Evolutionary conservation across 2,888 invertebrate species (phyloP).

Genomic region (Fabriciana adippe): DNA sequence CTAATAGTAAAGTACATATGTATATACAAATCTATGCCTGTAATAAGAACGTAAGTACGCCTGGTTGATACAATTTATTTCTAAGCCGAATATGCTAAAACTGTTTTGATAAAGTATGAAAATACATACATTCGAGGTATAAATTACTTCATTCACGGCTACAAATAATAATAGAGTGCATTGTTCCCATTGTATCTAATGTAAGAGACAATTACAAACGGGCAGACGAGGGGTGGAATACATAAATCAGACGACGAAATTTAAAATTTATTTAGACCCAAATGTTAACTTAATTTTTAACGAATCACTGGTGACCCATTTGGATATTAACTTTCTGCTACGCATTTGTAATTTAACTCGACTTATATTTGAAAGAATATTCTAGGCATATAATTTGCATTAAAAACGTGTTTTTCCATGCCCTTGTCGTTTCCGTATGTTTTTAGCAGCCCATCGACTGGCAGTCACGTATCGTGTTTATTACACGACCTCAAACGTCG

Average conservation of each 20-base stretch:
- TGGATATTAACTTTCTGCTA: slow-evolving; percentile 35
- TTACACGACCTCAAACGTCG: slow-evolving; percentile 43
- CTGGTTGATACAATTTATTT: neutral
- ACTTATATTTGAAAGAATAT: neutral
- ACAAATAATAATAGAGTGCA: slow-evolving; percentile 46
- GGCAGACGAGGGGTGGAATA: slow-evolving; percentile 50
- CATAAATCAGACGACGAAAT: slow-evolving; percentile 68
- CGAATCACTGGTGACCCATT: slow-evolving; percentile 65
- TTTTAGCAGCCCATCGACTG: neutral
- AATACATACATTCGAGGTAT: slow-evolving; percentile 49
- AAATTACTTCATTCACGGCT: slow-evolving; percentile 43
- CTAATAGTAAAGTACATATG: too few relatives aligned
- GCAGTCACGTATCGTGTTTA: slow-evolving; percentile 43
- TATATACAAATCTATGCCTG: too few relatives aligned
- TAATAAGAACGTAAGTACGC: neutral
- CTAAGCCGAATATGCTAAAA: slow-evolving; percentile 17
- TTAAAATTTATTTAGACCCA: slow-evolving; percentile 72
- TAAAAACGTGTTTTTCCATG: slow-evolving; percentile 10
- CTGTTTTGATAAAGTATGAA: slow-evolving; percentile 41
- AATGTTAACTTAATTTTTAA: slow-evolving; percentile 67
- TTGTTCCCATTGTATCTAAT: slow-evolving; percentile 65
- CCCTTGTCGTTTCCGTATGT: neutral
- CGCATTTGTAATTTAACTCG: slow-evolving; percentile 7
- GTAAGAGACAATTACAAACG: slow-evolving; percentile 65
- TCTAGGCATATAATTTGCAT: slow-evolving; percentile 10